Percentiles rank a stretch among this genome's conserved stretches.
These are phyloP conservation scores for Limenitis arthemis DNA, from an alignment of 2,888 invertebrate genomes.

Conservation along the genomic window DNA sequence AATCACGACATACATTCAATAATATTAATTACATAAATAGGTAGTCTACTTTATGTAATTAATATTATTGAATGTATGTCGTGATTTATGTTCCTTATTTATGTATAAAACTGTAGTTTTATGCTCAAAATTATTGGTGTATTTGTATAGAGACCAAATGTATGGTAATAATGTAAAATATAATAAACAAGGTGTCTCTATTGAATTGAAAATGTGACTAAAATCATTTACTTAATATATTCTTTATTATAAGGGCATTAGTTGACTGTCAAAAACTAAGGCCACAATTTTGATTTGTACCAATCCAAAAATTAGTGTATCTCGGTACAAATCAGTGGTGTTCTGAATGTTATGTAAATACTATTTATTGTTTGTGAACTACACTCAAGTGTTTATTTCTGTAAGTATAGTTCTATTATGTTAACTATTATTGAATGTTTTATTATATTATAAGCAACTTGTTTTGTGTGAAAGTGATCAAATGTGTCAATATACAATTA, in stretches of 20 bases:
- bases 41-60: constrained; percentile 26
- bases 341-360: constrained; percentile 36
- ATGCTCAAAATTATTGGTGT: constrained; percentile 21
- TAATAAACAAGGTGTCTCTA: neutral
- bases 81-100: constrained; percentile 29
- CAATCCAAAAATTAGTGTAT: neutral
- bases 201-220: no score
- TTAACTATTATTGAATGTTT: constrained; percentile 58
- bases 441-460: constrained; percentile 63
- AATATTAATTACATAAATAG: constrained; percentile 27
- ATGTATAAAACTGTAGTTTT: constrained; percentile 17
- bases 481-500: constrained; percentile 68
- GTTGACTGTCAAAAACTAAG: neutral
- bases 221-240: neutral
- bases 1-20: constrained; percentile 27
- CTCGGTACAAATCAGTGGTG: neutral
- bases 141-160: constrained; percentile 4
- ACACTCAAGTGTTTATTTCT: constrained; percentile 46
- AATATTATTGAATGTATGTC: constrained; percentile 27
- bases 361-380: constrained; percentile 46
- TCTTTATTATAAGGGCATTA: neutral
- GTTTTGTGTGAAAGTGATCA: constrained; percentile 68
- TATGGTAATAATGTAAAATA: neutral
- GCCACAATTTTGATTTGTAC: neutral
- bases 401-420: constrained; percentile 60